A percentile compares a stretch with the other conserved stretches of the same genome.
Conservation (phyloP, 1,140 invertebrate genomes). For the Rhagoletis pomonella region DNA sequence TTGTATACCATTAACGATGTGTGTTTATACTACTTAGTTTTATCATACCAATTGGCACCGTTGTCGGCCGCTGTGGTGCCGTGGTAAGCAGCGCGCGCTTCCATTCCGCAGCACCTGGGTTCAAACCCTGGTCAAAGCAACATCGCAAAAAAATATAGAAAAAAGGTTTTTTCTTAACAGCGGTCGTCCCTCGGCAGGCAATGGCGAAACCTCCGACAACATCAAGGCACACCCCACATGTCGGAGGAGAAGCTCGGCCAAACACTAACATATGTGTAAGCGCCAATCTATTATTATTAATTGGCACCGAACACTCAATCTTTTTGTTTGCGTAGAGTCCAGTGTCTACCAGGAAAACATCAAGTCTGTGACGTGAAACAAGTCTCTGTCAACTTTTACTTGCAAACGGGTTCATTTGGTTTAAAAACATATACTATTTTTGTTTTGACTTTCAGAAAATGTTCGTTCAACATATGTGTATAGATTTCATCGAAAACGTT, state of each 20-base stretch:
- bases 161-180: no score
- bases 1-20: not conserved
- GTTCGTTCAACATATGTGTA: not conserved
- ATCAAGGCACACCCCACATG: no score
- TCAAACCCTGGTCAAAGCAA: no score
- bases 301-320: not conserved
- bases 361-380: not conserved
- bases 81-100: no score
- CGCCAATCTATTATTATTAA: no score
- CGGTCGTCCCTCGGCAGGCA: no score
- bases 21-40: not conserved
- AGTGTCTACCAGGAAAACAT: not conserved
- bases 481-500: constrained; percentile 18
- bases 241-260: no score
- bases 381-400: constrained; percentile 39
- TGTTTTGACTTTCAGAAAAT: not conserved
- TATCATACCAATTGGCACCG: not conserved
- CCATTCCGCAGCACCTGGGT: no score
- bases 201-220: no score
- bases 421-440: not conserved
- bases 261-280: no score
- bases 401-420: not conserved
- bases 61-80: no score
- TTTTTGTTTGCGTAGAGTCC: not conserved
- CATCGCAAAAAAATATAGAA: no score